Conservation (phyloP, 2,113 vertebrate genomes). For the Cervus canadensis region DNA sequence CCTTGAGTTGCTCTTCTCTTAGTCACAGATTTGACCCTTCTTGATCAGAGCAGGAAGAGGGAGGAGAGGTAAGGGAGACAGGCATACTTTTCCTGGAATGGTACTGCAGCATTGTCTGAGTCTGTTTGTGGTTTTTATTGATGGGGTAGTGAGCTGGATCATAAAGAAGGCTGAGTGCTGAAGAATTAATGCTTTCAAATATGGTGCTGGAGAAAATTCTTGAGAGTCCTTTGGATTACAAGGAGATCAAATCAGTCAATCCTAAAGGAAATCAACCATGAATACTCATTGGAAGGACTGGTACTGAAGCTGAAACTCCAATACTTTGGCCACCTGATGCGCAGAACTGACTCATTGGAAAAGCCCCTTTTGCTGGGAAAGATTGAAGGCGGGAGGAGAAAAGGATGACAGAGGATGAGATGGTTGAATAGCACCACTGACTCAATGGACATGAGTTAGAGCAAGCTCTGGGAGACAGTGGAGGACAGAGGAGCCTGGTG, state of each 20-base stretch:
- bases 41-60: not conserved
- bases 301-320: not conserved
- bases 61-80: not conserved
- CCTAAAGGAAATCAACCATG: not conserved
- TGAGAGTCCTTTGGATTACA: not conserved
- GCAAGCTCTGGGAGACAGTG: not conserved
- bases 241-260: not conserved
- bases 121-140: not conserved
- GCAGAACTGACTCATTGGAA: not conserved
- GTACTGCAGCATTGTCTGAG: accelerated
- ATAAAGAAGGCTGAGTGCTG: not conserved
- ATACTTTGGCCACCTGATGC: not conserved
- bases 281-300: not conserved
- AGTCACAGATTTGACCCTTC: not conserved
- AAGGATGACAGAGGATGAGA: not conserved
- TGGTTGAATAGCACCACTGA: not conserved
- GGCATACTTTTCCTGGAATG: not conserved
- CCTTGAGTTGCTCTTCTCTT: not conserved
- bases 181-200: not conserved
- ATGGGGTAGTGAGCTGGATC: not conserved
- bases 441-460: not conserved
- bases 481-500: not conserved
- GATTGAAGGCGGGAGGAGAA: not conserved
- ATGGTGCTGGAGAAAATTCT: not conserved
- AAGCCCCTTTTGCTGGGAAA: not conserved